Percentiles rank a stretch among this genome's conserved stretches.
phyloP scores from a whole-genome alignment of 1,140 invertebrate species.

The Lethocerus indicus region DNA sequence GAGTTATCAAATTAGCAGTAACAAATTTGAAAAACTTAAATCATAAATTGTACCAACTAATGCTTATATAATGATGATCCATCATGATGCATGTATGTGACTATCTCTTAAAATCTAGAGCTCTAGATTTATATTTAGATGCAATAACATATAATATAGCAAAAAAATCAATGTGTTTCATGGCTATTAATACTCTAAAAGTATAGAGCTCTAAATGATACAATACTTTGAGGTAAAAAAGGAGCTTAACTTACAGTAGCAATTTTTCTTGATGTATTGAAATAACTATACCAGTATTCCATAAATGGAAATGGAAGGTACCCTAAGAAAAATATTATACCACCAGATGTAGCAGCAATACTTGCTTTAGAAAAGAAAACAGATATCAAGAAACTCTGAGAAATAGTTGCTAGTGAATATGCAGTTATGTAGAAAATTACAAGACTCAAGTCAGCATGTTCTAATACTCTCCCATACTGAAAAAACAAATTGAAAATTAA shows the following conservation, averaged over 20 bases:
- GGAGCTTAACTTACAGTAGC: conserved; percentile 11
- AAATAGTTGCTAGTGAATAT: conserved; percentile 34
- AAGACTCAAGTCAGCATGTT: conserved; percentile 28
- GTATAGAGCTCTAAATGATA: background rate
- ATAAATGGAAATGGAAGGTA: conserved; percentile 40
- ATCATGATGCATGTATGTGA: too few species aligned
- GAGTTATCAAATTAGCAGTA: too few species aligned
- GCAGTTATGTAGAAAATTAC: conserved; percentile 32
- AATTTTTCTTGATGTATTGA: conserved; percentile 6
- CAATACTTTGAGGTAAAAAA: background rate
- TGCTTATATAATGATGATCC: too few species aligned
- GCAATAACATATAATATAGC: too few species aligned
- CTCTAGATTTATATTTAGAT: too few species aligned
- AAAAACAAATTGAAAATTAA: conserved; percentile 10
- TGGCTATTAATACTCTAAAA: background rate
- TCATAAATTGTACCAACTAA: too few species aligned
- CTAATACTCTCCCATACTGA: conserved; percentile 31
- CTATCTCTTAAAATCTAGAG: too few species aligned
- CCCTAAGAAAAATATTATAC: conserved; percentile 37
- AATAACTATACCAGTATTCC: conserved; percentile 23
- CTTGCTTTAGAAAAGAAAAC: conserved; percentile 40
- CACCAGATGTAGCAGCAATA: conserved; percentile 37
- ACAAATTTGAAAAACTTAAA: too few species aligned
- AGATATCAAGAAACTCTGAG: conserved; percentile 34
- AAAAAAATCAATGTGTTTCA: background rate